Conservation (phyloP, 1,140 invertebrate species). For the Archivesica marissinica region DNA sequence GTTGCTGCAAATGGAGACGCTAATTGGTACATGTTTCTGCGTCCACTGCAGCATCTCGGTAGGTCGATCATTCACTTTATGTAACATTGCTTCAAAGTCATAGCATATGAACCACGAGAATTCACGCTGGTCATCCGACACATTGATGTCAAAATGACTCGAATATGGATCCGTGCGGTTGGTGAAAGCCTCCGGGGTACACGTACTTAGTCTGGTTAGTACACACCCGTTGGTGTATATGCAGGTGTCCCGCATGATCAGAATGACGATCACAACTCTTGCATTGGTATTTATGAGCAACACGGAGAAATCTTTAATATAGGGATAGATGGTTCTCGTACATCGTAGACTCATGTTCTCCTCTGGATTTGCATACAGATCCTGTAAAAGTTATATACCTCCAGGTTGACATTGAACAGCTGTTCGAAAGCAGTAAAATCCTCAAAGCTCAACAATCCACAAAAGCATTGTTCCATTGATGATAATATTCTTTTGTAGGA, state of each 20-base stretch:
- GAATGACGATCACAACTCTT: conserved; percentile 29
- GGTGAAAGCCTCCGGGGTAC: conserved; percentile 33
- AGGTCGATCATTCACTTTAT: background rate
- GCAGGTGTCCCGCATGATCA: background rate
- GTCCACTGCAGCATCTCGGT: background rate
- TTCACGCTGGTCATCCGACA: background rate
- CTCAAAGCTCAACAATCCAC: background rate
- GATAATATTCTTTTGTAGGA: background rate
- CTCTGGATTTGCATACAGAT: background rate
- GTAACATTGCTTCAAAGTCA: conserved; percentile 3
- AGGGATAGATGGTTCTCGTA: conserved; percentile 46
- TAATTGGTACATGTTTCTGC: conserved; percentile 11
- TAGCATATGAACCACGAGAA: conserved; percentile 19
- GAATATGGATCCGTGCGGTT: background rate
- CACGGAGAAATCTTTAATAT: background rate
- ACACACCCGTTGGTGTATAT: conserved; percentile 4
- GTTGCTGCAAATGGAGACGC: conserved; percentile 19
- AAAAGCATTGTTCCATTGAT: background rate
- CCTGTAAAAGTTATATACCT: background rate
- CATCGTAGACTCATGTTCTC: background rate
- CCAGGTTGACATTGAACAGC: background rate
- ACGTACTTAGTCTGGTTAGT: background rate
- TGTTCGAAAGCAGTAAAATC: conserved; percentile 13
- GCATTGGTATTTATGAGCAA: conserved; percentile 41
- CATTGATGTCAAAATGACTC: conserved; percentile 4